Conservation (phyloP, 2,888 invertebrate genomes). For the Polydrusus cervinus region DNA sequence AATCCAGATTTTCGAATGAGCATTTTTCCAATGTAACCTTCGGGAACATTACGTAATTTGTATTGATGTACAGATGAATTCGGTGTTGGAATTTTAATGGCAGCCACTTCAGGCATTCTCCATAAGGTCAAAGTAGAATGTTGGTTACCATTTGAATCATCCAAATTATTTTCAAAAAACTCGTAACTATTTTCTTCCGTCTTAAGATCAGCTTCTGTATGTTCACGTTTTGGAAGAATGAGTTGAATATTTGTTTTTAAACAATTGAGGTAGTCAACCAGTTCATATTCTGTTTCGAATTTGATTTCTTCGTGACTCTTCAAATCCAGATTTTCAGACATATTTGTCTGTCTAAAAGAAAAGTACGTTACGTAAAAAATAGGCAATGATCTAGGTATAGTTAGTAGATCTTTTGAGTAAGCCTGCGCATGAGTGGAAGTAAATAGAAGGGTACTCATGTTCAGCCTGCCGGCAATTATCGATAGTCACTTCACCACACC, state of each 20-base stretch:
- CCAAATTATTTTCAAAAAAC: background rate
- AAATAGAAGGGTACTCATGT: too few relatives aligned
- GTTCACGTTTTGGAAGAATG: background rate
- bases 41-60: conserved; percentile 49
- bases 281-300: conserved; percentile 6
- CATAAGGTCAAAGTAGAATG: background rate
- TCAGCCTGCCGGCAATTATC: too few relatives aligned
- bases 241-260: conserved; percentile 1
- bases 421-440: too few relatives aligned
- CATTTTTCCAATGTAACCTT: conserved; percentile 56
- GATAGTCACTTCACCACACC: too few relatives aligned
- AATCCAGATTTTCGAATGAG: conserved; percentile 55
- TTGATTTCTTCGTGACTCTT: background rate
- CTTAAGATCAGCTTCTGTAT: background rate
- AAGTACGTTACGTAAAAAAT: background rate
- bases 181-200: background rate
- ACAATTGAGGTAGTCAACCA: background rate
- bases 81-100: background rate
- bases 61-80: conserved; percentile 26
- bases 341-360: background rate
- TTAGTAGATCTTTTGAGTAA: too few relatives aligned
- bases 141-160: background rate
- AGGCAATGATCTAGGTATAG: too few relatives aligned
- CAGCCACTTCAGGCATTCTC: conserved; percentile 15
- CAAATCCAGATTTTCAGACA: background rate